These are phyloP conservation scores for Corella eumyota DNA, from an alignment of 23 tunicate species.

Conservation along the genomic window DNA sequence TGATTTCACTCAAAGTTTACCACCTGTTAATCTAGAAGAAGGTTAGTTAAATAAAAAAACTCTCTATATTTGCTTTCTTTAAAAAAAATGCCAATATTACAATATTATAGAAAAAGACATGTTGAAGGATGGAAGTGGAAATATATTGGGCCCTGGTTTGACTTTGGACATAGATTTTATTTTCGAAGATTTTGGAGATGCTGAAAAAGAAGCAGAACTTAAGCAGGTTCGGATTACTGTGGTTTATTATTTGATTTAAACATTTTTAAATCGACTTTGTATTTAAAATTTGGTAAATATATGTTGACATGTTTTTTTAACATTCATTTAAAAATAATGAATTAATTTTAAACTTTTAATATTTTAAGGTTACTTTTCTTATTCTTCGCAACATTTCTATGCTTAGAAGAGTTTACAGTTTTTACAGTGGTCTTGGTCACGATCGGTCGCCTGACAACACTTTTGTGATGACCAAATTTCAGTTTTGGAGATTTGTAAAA, in stretches of 20 bases:
- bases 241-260: neutral
- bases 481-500: conserved; percentile 92
- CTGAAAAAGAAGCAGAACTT: conserved; percentile 38
- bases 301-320: too few species aligned
- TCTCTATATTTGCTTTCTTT: neutral
- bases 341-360: neutral
- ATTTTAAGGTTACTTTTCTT: conserved; percentile 39
- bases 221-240: conserved; percentile 25
- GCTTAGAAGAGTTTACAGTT: conserved; percentile 78
- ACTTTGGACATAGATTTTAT: conserved; percentile 60
- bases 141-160: conserved; percentile 54
- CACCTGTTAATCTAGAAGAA: conserved; percentile 60
- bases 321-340: too few species aligned
- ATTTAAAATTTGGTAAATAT: neutral
- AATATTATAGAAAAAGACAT: conserved; percentile 5
- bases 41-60: neutral
- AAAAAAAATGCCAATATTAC: neutral
- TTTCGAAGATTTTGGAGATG: conserved; percentile 57
- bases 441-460: conserved; percentile 90
- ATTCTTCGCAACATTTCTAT: conserved; percentile 61
- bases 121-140: conserved; percentile 44
- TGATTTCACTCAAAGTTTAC: conserved; percentile 21
- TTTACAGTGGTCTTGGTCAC: conserved; percentile 92
- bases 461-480: conserved; percentile 90
- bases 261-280: neutral